Base-by-base conservation (phyloP, 2,888 invertebrate species). In the Orthonychiurus folsomi region DNA sequence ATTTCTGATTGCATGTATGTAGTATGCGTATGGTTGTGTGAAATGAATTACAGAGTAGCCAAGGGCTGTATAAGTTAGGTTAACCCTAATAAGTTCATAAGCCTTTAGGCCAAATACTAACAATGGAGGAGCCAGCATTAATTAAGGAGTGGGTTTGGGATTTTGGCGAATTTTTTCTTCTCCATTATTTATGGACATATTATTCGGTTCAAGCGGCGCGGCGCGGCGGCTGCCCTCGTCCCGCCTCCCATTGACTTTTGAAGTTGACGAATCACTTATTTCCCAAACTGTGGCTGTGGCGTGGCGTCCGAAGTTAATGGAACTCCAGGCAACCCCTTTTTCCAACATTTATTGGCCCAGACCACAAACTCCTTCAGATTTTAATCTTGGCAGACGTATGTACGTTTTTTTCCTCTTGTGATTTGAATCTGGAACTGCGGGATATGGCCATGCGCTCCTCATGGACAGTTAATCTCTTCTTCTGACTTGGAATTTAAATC, bases 181-280 rank as follows among this genome's bases (percentile, higher is more conserved):
- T 37, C 37, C 15, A 37, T 37, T 37, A 37, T 37, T 37, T 37
- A 37, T n/a, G n/a, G n/a, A n/a, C n/a, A n/a, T n/a, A n/a, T 37
- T 37, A 37, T 37, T 37, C 37, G 37, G 37, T 37, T 37, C 5
- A 37, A 37, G 15, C 9, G 37, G 37, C n/a, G n/a, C n/a, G n/a
- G n/a, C n/a, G n/a, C 5, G 15, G 15, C 37, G 9, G 37, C 15
- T 37, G 9, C 37, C 15, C 37, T 37, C 15, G 37, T 37, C 37
- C 37, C 37, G 37, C 37, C 37, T 37, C 37, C 37, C 37, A 37
- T 37, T 37, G 37, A 37, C 15, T 37, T 37, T 37, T 37, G 37
- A 37, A 37, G 37, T 37, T 37, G 37, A 37, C 37, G 37, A 37
- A 37, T 37, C 37, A 37, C 37, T 37, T 37, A n/a, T n/a, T n/a